Evolutionary conservation across 2,888 invertebrate genomes (phyloP).

Genomic region (Drosophila mayaguana): DNA sequence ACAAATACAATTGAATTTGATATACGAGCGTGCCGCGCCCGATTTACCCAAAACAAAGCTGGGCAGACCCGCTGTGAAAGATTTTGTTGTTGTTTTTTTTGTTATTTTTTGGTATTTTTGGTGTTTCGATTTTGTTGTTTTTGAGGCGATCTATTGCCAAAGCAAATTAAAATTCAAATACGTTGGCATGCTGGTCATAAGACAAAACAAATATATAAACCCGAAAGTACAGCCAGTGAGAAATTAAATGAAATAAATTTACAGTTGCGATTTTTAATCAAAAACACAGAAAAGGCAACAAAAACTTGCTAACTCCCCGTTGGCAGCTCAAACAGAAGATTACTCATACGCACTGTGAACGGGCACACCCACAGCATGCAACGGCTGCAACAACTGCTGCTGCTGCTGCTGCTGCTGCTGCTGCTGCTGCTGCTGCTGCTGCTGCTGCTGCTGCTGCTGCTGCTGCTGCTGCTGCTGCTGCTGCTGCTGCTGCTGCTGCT

Average conservation of each 20-base stretch:
- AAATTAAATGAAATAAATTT: constrained; percentile 73
- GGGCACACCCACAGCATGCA: constrained; percentile 48
- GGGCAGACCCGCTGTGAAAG: constrained; percentile 2
- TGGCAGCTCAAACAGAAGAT: constrained; percentile 45
- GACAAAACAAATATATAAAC: constrained; percentile 15
- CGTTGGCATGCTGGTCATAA: constrained; percentile 50
- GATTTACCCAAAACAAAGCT: constrained; percentile 46
- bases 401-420: constrained; percentile 21
- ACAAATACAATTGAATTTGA: constrained; percentile 64
- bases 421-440: constrained; percentile 1
- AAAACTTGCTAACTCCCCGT: constrained; percentile 17
- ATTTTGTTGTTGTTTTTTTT: neutral
- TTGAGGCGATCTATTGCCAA: constrained; percentile 47
- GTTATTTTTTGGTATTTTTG: constrained; percentile 24
- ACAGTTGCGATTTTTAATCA: constrained; percentile 67
- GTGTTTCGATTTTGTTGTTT: constrained; percentile 12
- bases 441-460: constrained; percentile 21
- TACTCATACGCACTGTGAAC: constrained; percentile 65
- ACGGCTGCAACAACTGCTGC: constrained; percentile 23
- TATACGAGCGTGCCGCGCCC: constrained; percentile 53
- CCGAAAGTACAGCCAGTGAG: constrained; percentile 36
- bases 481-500: no score
- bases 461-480: no score
- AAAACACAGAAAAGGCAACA: constrained; percentile 44
- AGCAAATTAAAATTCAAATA: constrained; percentile 74